Conservation (phyloP, 1,140 invertebrate genomes). For the Habropoda laboriosa region DNA sequence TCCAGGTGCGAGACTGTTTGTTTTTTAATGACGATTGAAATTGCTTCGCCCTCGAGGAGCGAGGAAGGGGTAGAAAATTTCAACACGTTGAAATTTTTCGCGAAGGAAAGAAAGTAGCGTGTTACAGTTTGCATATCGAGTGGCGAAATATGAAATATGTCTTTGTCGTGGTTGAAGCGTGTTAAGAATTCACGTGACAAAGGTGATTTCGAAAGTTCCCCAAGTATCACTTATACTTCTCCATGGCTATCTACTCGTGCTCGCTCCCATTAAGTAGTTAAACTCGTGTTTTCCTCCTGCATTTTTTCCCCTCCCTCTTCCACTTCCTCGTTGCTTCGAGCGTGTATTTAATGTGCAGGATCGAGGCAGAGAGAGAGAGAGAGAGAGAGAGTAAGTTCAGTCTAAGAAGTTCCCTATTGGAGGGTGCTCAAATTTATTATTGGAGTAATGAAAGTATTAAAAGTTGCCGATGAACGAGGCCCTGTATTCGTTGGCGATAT, state of each 20-base stretch:
- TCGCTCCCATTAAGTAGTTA: slow-evolving; percentile 6
- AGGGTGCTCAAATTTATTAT: slow-evolving; percentile 23
- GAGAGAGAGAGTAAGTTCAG: not conserved
- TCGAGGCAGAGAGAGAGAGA: no score
- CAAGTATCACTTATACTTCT: slow-evolving; percentile 18
- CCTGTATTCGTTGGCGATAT: slow-evolving; percentile 55
- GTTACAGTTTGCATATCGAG: not conserved
- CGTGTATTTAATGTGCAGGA: not conserved
- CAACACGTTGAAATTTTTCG: not conserved
- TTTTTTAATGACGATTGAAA: slow-evolving; percentile 48
- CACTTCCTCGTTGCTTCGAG: not conserved
- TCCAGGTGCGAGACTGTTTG: not conserved
- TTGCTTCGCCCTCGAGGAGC: not conserved
- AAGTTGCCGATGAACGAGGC: slow-evolving; percentile 19
- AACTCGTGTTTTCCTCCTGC: slow-evolving; percentile 2
- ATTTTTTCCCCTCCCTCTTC: not conserved
- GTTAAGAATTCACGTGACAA: slow-evolving; percentile 13
- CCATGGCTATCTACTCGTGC: not conserved
- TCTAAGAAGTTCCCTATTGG: not conserved
- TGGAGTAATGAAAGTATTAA: slow-evolving; percentile 39
- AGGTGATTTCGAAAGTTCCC: slow-evolving; percentile 26
- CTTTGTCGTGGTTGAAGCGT: not conserved
- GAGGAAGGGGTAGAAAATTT: not conserved
- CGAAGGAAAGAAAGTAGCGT: no score
- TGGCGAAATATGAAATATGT: not conserved